Conservation (phyloP, 2,888 invertebrate species). For the Rhingia rostrata region DNA sequence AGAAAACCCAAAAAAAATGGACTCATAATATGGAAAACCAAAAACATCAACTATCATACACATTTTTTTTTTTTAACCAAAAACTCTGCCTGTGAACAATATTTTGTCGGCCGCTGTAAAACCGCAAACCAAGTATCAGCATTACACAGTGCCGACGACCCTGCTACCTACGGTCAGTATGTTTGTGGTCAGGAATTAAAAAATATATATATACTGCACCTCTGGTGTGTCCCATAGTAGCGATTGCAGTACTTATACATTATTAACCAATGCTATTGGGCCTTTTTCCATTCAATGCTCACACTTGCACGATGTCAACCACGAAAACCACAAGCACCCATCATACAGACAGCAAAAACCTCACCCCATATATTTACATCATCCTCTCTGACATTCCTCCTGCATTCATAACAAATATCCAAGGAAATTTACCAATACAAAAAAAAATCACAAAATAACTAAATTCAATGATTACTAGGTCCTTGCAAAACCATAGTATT, state of each 20-base stretch:
- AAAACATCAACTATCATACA: too few species aligned
- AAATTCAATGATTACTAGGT: constrained; percentile 53
- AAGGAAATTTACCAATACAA: constrained; percentile 32
- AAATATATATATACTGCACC: background rate
- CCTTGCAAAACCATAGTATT: constrained; percentile 48
- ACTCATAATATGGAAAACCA: too few species aligned
- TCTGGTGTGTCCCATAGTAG: background rate
- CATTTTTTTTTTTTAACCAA: background rate
- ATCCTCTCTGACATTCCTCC: background rate
- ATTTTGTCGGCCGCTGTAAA: constrained; percentile 4
- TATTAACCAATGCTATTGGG: constrained; percentile 31
- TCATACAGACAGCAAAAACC: constrained; percentile 21
- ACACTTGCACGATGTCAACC: constrained; percentile 41
- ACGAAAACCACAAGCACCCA: constrained; percentile 45
- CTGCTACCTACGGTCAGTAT: constrained; percentile 16
- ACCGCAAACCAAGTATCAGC: constrained; percentile 22
- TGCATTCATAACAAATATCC: constrained; percentile 7
- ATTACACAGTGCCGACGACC: constrained; percentile 19
- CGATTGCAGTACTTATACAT: constrained; percentile 25
- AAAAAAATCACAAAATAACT: constrained; percentile 3
- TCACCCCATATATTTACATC: constrained; percentile 6
- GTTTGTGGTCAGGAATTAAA: constrained; percentile 2
- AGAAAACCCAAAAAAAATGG: too few species aligned
- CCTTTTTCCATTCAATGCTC: constrained; percentile 11
- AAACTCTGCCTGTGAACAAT: background rate